A percentile compares a stretch with the other conserved stretches of the same genome.
phyloP scores from a whole-genome alignment of 2,797 vertebrate genomes.

The Clamator glandarius region DNA sequence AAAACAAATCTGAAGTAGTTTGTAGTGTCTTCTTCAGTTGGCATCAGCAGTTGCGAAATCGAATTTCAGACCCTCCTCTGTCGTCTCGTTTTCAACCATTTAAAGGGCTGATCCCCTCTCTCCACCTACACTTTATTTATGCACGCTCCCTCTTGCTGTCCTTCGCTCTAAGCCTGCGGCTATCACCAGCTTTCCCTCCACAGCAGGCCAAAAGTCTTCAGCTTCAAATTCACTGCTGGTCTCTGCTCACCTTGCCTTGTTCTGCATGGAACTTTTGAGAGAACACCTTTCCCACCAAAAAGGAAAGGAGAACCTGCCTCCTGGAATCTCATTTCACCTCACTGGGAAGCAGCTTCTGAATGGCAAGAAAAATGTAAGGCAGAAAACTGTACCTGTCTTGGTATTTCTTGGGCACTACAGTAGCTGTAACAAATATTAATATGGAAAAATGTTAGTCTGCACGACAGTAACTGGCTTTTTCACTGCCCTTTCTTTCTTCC shows the following conservation, averaged over 20 bases:
- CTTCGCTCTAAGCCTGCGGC: neutral
- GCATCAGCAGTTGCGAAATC: neutral
- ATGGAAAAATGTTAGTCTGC: neutral
- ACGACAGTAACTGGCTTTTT: neutral
- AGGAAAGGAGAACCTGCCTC: neutral
- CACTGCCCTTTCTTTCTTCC: neutral
- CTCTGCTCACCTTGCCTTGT: neutral
- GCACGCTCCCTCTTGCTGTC: neutral
- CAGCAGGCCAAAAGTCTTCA: neutral
- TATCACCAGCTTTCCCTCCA: neutral
- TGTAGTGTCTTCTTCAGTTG: neutral
- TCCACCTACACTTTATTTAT: neutral
- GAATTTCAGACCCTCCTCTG: neutral
- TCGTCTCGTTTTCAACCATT: neutral
- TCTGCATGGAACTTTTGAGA: neutral
- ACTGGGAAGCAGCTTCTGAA: neutral
- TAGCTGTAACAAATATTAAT: neutral
- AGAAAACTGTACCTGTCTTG: neutral
- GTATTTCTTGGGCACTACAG: neutral
- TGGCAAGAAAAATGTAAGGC: neutral
- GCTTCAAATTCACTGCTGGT: neutral
- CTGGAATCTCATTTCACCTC: neutral
- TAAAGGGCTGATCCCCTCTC: neutral
- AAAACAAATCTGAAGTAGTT: neutral
- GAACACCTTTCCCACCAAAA: accelerated